These are phyloP conservation scores for Amblyraja radiata DNA, from an alignment of 2,797 vertebrate genomes.

Conservation along the genomic window DNA sequence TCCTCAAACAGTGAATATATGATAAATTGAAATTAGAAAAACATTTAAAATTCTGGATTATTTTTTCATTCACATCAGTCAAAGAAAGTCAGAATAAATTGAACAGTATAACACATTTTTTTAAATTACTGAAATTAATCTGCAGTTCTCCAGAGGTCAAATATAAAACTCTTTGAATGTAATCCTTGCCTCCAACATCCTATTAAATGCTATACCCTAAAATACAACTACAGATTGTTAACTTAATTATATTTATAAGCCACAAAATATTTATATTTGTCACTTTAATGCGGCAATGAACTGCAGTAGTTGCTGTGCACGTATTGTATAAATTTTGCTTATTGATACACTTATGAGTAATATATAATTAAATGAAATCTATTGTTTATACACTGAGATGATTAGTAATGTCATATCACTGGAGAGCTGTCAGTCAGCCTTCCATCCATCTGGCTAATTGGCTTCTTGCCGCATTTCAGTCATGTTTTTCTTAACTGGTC, in stretches of 20 bases:
- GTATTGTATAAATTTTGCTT: neutral
- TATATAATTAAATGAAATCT: slow-evolving; percentile 37
- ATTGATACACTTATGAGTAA: slow-evolving; percentile 36
- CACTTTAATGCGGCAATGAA: neutral
- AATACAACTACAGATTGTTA: neutral
- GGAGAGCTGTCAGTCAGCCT: slow-evolving; percentile 98
- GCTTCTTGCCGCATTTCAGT: slow-evolving; percentile 99
- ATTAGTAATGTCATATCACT: slow-evolving; percentile 76
- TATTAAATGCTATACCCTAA: neutral
- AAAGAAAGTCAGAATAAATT: slow-evolving; percentile 14
- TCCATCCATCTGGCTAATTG: slow-evolving; percentile 99
- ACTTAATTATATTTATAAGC: slow-evolving; percentile 30
- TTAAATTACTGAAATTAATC: neutral
- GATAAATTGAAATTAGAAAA: neutral
- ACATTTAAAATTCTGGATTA: neutral
- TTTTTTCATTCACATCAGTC: neutral
- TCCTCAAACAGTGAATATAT: neutral
- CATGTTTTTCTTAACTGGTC: slow-evolving; percentile 98
- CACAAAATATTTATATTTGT: slow-evolving; percentile 21
- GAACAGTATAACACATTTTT: neutral
- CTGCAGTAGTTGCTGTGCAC: neutral
- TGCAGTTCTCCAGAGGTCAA: slow-evolving; percentile 9
- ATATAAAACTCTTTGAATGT: neutral
- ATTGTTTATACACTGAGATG: slow-evolving; percentile 36
- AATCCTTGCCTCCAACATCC: neutral